Conservation (phyloP, 1,140 invertebrate species). For the Lepidostoma basale region DNA sequence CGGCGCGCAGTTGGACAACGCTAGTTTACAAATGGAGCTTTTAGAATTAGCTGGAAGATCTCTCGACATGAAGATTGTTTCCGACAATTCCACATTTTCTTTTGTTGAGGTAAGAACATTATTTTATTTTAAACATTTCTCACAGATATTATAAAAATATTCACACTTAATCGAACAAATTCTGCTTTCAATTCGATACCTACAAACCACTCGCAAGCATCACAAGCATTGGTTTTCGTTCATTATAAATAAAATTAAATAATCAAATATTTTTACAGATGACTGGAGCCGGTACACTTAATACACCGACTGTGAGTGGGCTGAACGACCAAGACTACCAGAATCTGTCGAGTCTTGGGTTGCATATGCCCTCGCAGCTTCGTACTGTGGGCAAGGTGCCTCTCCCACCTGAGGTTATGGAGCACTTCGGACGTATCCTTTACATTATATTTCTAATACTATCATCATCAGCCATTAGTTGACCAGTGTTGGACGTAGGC, state of each 20-base stretch:
- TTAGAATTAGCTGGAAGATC: conserved; percentile 74
- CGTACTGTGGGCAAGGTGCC: conserved; percentile 83
- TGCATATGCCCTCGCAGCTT: conserved; percentile 77
- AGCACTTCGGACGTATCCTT: conserved; percentile 93
- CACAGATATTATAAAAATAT: no score
- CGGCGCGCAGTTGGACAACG: conserved; percentile 48
- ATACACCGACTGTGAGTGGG: conserved; percentile 80
- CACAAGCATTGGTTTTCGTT: no score
- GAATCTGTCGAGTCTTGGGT: conserved; percentile 68
- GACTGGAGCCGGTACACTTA: conserved; percentile 63
- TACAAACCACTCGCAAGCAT: no score
- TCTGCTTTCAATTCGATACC: no score
- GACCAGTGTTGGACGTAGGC: no score
- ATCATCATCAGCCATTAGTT: no score
- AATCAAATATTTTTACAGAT: no score
- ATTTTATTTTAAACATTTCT: neutral
- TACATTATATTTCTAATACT: no score
- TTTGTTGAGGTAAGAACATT: conserved; percentile 59
- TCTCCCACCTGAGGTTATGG: conserved; percentile 88
- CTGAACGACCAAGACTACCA: conserved; percentile 91
- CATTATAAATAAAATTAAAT: no score
- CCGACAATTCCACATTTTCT: conserved; percentile 74
- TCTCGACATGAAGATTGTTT: conserved; percentile 72
- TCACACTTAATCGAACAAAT: no score
- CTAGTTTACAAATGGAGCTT: conserved; percentile 67